Evolutionary conservation across 2,797 vertebrate species (phyloP).

Genomic region (Ibycter americanus): DNA sequence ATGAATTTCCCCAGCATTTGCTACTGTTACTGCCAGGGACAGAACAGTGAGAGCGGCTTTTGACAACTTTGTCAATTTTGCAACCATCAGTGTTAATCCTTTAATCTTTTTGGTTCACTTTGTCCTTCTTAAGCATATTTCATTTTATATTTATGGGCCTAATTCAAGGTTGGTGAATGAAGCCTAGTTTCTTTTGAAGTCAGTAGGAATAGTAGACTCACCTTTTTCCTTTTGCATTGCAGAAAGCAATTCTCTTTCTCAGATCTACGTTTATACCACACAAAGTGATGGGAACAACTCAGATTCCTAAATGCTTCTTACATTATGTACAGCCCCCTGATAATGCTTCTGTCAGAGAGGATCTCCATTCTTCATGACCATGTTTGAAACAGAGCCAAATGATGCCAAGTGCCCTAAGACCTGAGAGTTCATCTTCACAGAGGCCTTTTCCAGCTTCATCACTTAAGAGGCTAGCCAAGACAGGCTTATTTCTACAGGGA

Average conservation of each 20-base stretch:
- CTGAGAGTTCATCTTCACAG: not conserved
- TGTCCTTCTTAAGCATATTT: conserved; percentile 20
- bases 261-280: not conserved
- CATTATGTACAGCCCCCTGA: rapidly evolving
- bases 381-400: not conserved
- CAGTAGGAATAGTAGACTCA: not conserved
- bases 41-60: not conserved
- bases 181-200: not conserved
- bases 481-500: not conserved
- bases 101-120: conserved; percentile 7
- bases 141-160: not conserved
- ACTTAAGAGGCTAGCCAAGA: not conserved
- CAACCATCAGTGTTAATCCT: not conserved
- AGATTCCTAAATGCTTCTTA: not conserved
- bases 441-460: not conserved
- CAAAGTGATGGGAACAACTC: not conserved
- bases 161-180: not conserved
- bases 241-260: not conserved
- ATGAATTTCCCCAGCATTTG: not conserved
- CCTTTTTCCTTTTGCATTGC: not conserved
- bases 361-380: not conserved
- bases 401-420: not conserved
- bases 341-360: not conserved
- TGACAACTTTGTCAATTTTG: not conserved
- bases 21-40: not conserved